Evolutionary conservation across 2,888 invertebrate species (phyloP), one percentile per base, ranked within the genome.

Genomic region (Rhopalosiphum nymphaeae): DNA sequence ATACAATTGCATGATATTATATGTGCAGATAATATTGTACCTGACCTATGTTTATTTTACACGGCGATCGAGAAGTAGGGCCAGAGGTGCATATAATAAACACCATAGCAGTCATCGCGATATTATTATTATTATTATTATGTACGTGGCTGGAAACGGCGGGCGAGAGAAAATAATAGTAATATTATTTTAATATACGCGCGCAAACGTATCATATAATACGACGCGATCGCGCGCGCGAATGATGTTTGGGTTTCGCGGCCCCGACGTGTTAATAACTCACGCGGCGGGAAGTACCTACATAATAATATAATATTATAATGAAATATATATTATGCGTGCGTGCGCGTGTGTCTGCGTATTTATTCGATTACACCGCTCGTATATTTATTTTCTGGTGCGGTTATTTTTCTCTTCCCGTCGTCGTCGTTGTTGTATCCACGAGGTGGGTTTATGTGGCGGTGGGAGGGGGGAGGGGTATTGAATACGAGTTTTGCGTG

Each of bases 181-280:
- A 87, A n/a, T 91, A 44, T n/a, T 67, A 29, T 29, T 46, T 26
- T 78, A 36, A 91, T 3, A 42, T 13, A 85, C 46, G 86, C 87
- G 36, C 61, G 56, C 57, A 57, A 78, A 53, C 53, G 84, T 56
- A 26, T 26, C 36, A 29, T 42, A 57, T 91, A 36, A 78, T 26
- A 53, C 91, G 36, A 53, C 53, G 53, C 21, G 53, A 53, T 11
- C 49, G 11, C 46, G 46, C 29, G 46, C 89, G 61, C 90, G 26
- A 84, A 84, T 42, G 53, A n/a, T 57, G 91, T 91, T 86, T n/a
- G 56, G 36, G 46, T 61, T 49, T 87, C 26, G 46, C 91, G 46
- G 36, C 42, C 42, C 84, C 56, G 44, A 90, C 93, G 93, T 85
- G 93, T 90, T 93, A 90, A 93, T 93, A 93, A 93, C 56, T 93